phyloP scores from a whole-genome alignment of 2,113 vertebrate species.

The Oncorhynchus clarkii region DNA sequence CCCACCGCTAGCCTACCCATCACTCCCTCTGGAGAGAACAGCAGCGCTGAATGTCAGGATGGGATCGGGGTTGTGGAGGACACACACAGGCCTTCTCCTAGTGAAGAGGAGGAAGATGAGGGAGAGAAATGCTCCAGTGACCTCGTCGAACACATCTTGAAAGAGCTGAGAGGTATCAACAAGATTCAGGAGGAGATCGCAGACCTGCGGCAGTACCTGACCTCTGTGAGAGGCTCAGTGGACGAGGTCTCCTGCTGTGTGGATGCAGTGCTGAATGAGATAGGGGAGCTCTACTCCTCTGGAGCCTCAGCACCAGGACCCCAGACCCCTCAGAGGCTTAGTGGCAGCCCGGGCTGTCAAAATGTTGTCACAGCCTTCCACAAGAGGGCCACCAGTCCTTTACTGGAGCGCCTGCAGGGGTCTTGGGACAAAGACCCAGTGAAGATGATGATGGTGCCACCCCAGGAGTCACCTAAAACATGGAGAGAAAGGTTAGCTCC shows the following conservation, averaged over 20 bases:
- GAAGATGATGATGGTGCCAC: neutral
- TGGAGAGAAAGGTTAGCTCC: slow-evolving; percentile 23
- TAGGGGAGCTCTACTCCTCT: slow-evolving; percentile 83
- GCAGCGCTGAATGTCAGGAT: slow-evolving; percentile 47
- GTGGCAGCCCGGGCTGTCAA: slow-evolving; percentile 55
- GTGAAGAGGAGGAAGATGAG: slow-evolving; percentile 36
- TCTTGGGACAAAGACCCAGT: slow-evolving; percentile 32
- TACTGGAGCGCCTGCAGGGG: slow-evolving; percentile 22
- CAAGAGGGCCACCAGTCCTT: slow-evolving; percentile 37
- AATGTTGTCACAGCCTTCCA: slow-evolving; percentile 49
- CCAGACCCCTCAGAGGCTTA: slow-evolving; percentile 54
- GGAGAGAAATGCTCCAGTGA: slow-evolving; percentile 57
- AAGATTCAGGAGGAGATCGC: slow-evolving; percentile 94
- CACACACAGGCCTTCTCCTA: slow-evolving; percentile 46
- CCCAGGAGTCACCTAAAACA: slow-evolving; percentile 26
- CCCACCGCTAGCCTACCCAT: slow-evolving; percentile 36
- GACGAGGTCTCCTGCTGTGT: slow-evolving; percentile 95
- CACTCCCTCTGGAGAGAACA: slow-evolving; percentile 29
- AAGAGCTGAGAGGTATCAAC: slow-evolving; percentile 93
- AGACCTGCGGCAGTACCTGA: slow-evolving; percentile 88
- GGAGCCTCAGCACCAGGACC: slow-evolving; percentile 37
- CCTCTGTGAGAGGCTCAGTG: slow-evolving; percentile 89
- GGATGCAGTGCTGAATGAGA: slow-evolving; percentile 90
- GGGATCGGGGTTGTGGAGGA: slow-evolving; percentile 50
- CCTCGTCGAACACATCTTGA: slow-evolving; percentile 89